phyloP scores from a whole-genome alignment of 2,113 vertebrate genomes.

The Rhizomys pruinosus region DNA sequence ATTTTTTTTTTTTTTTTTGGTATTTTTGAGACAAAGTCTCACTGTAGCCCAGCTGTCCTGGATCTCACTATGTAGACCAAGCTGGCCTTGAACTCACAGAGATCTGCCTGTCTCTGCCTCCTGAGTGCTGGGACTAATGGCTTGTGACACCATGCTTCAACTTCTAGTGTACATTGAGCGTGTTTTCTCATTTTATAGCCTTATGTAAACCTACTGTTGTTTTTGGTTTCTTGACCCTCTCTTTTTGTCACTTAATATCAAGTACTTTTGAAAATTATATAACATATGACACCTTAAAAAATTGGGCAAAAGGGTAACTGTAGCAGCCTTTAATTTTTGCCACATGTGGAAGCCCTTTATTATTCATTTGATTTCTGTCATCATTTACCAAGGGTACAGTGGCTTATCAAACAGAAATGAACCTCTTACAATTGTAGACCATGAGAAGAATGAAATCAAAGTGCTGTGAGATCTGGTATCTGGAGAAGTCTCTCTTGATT shows the following conservation, averaged over 20 bases:
- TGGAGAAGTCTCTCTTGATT: background rate
- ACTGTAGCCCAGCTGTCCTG: no score
- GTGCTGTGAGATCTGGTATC: background rate
- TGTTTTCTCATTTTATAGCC: background rate
- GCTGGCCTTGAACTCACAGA: no score
- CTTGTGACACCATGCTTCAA: no score
- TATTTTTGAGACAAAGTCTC: no score
- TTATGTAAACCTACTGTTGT: background rate
- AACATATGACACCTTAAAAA: background rate
- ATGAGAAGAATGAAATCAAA: background rate
- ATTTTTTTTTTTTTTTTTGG: no score
- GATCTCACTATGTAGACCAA: no score
- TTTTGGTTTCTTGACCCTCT: background rate
- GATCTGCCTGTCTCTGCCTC: no score
- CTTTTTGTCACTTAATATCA: background rate
- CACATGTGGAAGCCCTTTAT: background rate
- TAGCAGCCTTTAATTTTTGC: background rate
- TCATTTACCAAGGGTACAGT: no score
- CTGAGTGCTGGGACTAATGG: no score
- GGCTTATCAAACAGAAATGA: background rate
- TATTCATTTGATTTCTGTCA: background rate
- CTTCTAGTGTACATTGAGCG: background rate
- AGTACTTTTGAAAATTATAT: background rate
- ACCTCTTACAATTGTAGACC: no score
- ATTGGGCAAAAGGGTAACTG: no score